Conservation (phyloP, 2,797 vertebrate species). For the Sebastes aleutianus region DNA sequence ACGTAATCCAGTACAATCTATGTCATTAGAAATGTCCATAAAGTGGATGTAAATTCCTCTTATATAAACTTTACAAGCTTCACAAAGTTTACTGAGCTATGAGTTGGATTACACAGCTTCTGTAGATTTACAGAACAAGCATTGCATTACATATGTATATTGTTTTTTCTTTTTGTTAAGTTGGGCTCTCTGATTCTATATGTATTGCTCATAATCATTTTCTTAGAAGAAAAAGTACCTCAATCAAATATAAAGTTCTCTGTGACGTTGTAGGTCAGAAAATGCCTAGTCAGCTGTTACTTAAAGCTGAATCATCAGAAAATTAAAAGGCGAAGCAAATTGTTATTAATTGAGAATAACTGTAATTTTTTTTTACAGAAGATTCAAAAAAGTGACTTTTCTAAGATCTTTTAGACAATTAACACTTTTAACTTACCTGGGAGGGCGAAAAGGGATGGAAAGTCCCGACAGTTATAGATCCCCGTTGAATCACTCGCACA, state of each 20-base stretch:
- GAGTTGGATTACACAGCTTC: neutral
- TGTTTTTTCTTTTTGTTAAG: neutral
- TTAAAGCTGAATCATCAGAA: slow-evolving; percentile 34
- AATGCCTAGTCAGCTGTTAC: slow-evolving; percentile 48
- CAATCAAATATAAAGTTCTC: neutral
- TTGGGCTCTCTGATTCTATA: neutral
- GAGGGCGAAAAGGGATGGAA: slow-evolving; percentile 89
- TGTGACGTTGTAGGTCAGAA: neutral
- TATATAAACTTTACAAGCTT: neutral
- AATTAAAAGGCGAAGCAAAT: neutral
- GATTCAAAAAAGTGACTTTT: neutral
- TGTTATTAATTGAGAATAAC: neutral
- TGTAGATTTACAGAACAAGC: neutral
- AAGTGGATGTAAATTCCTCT: neutral
- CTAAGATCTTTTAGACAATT: neutral
- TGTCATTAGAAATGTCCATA: neutral
- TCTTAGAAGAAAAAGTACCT: neutral
- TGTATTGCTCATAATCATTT: neutral
- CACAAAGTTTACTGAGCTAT: neutral
- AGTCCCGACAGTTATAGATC: slow-evolving; percentile 87
- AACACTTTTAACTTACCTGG: slow-evolving; percentile 78
- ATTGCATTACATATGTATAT: neutral
- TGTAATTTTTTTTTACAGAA: neutral
- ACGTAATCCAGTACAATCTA: neutral
- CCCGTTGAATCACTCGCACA: slow-evolving; percentile 91